Evolutionary conservation across 2,797 vertebrate species (phyloP).

Genomic region (Sebastes nivosus): DNA sequence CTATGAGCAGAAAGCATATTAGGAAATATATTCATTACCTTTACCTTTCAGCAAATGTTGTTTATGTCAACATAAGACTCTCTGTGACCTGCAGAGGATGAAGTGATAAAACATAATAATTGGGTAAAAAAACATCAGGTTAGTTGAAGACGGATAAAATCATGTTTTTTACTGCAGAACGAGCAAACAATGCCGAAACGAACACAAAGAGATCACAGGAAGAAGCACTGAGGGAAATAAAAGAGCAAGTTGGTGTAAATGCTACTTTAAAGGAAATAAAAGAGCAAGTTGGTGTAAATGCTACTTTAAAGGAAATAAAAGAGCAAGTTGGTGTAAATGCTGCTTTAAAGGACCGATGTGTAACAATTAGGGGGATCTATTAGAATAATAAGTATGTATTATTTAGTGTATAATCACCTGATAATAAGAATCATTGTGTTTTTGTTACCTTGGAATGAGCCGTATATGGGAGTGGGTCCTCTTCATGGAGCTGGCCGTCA

Average conservation of each 20-base stretch:
- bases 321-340: not conserved
- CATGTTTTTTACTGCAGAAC: not conserved
- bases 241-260: not conserved
- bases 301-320: not conserved
- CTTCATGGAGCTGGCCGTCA: fast-evolving
- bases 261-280: no score
- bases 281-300: no score
- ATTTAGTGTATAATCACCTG: no score
- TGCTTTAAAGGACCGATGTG: no score
- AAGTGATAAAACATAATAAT: not conserved
- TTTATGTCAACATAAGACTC: not conserved
- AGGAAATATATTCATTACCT: slow-evolving; percentile 1
- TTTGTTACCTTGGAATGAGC: no score
- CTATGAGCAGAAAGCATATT: not conserved
- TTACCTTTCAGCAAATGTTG: slow-evolving; percentile 2
- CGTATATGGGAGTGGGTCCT: no score
- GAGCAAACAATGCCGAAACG: not conserved
- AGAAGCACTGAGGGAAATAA: not conserved
- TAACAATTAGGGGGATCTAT: no score
- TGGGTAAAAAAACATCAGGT: not conserved
- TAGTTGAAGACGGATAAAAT: not conserved
- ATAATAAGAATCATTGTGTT: no score
- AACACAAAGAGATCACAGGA: not conserved
- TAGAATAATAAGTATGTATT: no score
- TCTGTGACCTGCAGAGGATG: not conserved